Percentiles rank a stretch among this genome's conserved stretches.
Conservation (phyloP, 2,113 vertebrate species). For the Aspidoscelis tigris region DNA sequence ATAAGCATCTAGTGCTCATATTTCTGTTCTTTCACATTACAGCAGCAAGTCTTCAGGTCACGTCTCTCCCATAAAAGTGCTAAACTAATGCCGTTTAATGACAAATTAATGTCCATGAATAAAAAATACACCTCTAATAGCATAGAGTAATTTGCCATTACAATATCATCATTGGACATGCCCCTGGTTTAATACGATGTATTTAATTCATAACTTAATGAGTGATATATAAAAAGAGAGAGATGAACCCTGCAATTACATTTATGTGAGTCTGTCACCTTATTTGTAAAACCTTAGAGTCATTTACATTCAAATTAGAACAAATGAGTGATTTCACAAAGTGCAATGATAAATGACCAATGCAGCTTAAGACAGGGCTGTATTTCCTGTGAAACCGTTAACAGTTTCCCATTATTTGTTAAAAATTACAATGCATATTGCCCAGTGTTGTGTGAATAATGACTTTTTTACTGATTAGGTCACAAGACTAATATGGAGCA, state of each 20-base stretch:
- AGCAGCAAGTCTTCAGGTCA: constrained; percentile 80
- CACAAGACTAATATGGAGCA: constrained; percentile 82
- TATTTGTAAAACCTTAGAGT: constrained; percentile 92
- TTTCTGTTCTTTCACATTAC: constrained; percentile 66
- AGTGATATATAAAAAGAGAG: constrained; percentile 90
- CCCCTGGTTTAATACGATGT: constrained; percentile 91
- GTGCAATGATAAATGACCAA: constrained; percentile 85
- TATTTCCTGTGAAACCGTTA: constrained; percentile 84
- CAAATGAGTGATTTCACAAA: constrained; percentile 91
- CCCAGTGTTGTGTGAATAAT: constrained; percentile 87
- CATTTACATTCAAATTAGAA: constrained; percentile 92
- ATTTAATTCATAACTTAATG: constrained; percentile 93
- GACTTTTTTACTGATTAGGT: constrained; percentile 86
- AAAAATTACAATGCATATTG: constrained; percentile 86
- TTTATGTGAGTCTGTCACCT: constrained; percentile 91
- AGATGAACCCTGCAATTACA: constrained; percentile 90
- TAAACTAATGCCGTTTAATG: constrained; percentile 89
- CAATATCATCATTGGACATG: constrained; percentile 92
- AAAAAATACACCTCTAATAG: constrained; percentile 91
- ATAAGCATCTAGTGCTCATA: constrained; percentile 52
- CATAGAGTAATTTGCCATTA: constrained; percentile 90
- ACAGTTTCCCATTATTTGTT: constrained; percentile 85
- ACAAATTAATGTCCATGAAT: constrained; percentile 92
- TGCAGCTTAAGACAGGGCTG: constrained; percentile 78
- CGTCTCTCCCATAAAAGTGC: constrained; percentile 87